Base-by-base conservation (phyloP, 1,140 invertebrate genomes). In the Solenopsis invicta region DNA sequence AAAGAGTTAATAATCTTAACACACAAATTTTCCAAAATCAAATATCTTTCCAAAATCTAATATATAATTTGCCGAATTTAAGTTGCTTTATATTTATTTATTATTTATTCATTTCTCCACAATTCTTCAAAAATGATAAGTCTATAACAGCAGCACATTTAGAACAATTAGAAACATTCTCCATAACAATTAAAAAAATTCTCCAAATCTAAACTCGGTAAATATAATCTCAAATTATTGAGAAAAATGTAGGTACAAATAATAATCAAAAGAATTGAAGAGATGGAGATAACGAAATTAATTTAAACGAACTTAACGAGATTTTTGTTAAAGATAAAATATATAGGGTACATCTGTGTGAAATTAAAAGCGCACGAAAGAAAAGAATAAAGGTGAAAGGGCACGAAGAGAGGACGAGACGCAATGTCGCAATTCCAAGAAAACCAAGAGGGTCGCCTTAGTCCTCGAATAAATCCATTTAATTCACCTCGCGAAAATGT, bases 371-470 rank as follows among this genome's bases (percentile, higher is more conserved):
- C 10, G 16, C 6, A n/a, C 16, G 1, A 59, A 59, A 50, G 18
- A 76, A 78, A 45, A 29, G 50, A 16, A 34, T 16, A 74, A 74
- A 45, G 64, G 56, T 48, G 45, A 86, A 81, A 56, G 77, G 71
- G 75, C 71, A 67, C 52, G 56, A 81, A 56, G 76, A 72, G 76
- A 81, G 24, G 12, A 48, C 71, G 8, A 80, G 61, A 62, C 29
- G 48, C 48, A 56, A 56, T 18, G 48, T 81, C 62, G 71, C 29
- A 66, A 50, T 90, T 90, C 88, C 72, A 74, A 72, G 85, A 85
- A 89, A 90, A 76, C 50, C 85, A 62, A 76, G 75, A 86, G 86
- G 85, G 77, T 87, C 74, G 66, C 56, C 13, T n/a, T 41, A 59
- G 45, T 64, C 59, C 59, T 48, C 50, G 18, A 56, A 84, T 82